Base-by-base conservation (phyloP, 2,113 vertebrate species). In the Stigmatopora nigra region DNA sequence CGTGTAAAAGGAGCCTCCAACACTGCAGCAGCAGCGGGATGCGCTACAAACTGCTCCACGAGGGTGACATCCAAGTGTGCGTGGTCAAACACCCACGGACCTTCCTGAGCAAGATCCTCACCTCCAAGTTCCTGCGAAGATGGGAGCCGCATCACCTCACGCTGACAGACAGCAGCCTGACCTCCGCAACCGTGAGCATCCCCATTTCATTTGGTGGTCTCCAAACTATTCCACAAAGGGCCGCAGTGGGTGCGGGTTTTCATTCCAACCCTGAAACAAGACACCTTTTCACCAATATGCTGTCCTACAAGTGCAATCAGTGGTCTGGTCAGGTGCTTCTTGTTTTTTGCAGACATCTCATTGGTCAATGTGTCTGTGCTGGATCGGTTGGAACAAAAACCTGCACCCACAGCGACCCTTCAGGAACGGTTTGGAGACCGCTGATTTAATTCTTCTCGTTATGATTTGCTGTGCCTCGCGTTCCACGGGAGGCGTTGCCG, bases 61-160 rank as follows among this genome's bases (percentile, higher is more conserved):
- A 98, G 77, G 96, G 96, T 53, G 96, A 98, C 93, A 98, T 98
- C 80, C 96, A 98, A 93, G 95, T 98, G 86, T 98, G 96, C 85
- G 94, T 94, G 84, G 90, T 98, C 78, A 92, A 93, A 73, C 95
- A 98, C 90, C 95, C 96, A 41, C 92, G 96, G 86, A 96, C 94
- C 87, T 98, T 98, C 88, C 93, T 98, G 78, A 97, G 94, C 92
- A 98, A 98, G 91, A 94, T 98, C 87, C 95, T 98, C 91, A 95
- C 93, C 88, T 95, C 94, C 86, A 98, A 98, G 84, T 98, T 95
- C 84, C 83, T 98, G 85, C 88, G 96, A 83, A 88, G 96, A 69
- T 98, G 96, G 96, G 96, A 98, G 81, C 95, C 96, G 56, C 96
- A 98, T 88, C 96, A 98, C 85, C 90, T 98, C 84, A 92, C 92